Evolutionary conservation across 2,113 vertebrate genomes (phyloP), one percentile per base, ranked within the genome.

Genomic region (Cricetomys ansorgei): DNA sequence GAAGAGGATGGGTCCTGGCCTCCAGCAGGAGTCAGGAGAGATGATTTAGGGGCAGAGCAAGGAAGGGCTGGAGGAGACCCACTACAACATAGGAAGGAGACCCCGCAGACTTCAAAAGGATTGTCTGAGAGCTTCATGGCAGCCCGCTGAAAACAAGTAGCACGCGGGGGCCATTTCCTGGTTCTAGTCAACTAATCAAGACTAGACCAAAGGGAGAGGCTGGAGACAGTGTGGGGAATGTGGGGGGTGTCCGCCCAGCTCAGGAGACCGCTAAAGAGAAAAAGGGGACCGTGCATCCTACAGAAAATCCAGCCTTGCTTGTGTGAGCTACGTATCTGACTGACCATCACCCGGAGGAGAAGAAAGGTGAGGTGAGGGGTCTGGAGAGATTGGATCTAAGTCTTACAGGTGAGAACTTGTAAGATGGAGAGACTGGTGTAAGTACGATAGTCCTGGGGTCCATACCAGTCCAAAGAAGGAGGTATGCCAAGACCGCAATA

Each of bases 141-240:
- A n/a, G n/a, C n/a, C n/a, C n/a, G n/a, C n/a, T n/a, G n/a, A n/a
- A n/a, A n/a, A n/a, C n/a, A n/a, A 19, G 3, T 4, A 45, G 6
- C 25, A 16, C 27, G 19, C n/a, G 40, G 21, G 34, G 34, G 10
- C 2, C 7, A 9, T 53, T 40, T 92, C 43, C 69, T 1, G 16
- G 3, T 69, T 90, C 21, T 48, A 80, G n/a, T 3, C 59, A 76
- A 67, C 1, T 8, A 16, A 1, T 16, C 4, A 1, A 89, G 25
- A 55, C 16, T 17, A 4, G 40, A 79, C 19, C 6, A 6, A 21
- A 65, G 31, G 0, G 27, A 55, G 29, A n/a, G 13, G 15, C 0
- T 19, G 3, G 29, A 31, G 62, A 25, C 3, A 21, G 21, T 8
- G 8, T 55, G 48, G 53, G 48, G n/a, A 34, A 31, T 8, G 2